Evolutionary conservation across 64 coral and sea anemone species (phyloP).

Genomic region (Acropora tenuis): DNA sequence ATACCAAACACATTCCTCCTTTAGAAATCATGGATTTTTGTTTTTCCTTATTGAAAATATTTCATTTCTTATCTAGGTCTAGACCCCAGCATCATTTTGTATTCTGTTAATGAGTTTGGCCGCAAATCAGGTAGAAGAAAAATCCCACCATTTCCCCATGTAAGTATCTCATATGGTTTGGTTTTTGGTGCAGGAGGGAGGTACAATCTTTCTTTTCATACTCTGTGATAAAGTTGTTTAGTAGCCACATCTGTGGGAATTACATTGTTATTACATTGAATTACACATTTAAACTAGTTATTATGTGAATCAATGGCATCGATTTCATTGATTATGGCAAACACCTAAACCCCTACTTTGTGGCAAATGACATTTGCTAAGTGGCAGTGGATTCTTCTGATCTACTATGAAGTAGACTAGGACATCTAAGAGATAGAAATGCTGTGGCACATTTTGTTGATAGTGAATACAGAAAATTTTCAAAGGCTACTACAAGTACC

Average conservation of each 20-base stretch:
- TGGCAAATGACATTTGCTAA: slow-evolving; percentile 62
- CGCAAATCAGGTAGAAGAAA: slow-evolving; percentile 7
- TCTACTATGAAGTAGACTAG: slow-evolving; percentile 31
- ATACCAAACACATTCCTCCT: neutral
- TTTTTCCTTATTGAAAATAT: neutral
- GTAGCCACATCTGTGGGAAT: too few species aligned
- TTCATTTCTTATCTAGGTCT: slow-evolving; percentile 40
- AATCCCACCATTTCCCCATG: slow-evolving; percentile 70
- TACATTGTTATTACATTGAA: too few species aligned
- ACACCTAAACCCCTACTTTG: slow-evolving; percentile 36
- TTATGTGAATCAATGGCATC: too few species aligned
- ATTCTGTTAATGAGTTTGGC: slow-evolving; percentile 60
- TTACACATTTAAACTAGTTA: too few species aligned
- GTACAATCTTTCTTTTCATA: too few species aligned
- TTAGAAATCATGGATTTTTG: too few species aligned
- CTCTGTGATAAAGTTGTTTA: too few species aligned
- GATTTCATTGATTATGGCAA: too few species aligned
- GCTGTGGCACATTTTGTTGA: too few species aligned
- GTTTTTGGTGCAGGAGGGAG: too few species aligned
- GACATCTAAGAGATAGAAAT: too few species aligned
- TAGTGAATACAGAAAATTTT: too few species aligned
- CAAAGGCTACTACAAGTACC: slow-evolving; percentile 33
- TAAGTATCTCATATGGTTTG: slow-evolving; percentile 11
- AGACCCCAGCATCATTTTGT: slow-evolving; percentile 58
- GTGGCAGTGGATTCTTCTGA: slow-evolving; percentile 32